Conservation (phyloP, 2,888 invertebrate genomes). For the Anticlea derivata region DNA sequence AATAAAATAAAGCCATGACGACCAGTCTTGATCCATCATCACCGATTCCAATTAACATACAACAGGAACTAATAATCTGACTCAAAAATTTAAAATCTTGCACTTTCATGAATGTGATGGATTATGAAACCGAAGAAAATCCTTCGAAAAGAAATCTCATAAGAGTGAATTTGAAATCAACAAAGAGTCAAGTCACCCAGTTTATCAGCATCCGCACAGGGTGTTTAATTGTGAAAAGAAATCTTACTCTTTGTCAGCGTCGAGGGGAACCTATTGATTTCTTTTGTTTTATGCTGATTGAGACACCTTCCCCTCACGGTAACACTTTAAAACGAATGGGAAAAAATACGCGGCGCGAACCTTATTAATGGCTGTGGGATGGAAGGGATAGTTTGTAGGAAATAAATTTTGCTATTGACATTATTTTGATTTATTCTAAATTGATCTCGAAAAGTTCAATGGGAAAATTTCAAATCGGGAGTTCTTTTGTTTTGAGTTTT, state of each 20-base stretch:
- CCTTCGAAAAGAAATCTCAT: constrained; percentile 28
- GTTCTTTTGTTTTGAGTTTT: too few species aligned
- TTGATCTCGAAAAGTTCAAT: constrained; percentile 7
- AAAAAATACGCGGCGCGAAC: constrained; percentile 52
- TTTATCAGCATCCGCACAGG: constrained; percentile 72
- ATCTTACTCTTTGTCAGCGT: constrained; percentile 82
- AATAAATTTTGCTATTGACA: constrained; percentile 19
- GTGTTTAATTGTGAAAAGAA: constrained; percentile 84
- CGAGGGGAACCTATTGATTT: constrained; percentile 78
- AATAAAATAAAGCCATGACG: too few species aligned
- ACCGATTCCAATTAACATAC: too few species aligned
- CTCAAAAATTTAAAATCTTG: too few species aligned
- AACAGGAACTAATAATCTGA: too few species aligned
- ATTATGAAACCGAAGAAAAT: too few species aligned
- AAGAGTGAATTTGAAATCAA: constrained; percentile 35
- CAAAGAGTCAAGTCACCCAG: constrained; percentile 57
- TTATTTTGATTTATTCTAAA: constrained; percentile 9
- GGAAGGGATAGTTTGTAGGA: constrained; percentile 24
- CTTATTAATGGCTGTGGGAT: constrained; percentile 40
- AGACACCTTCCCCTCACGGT: constrained; percentile 78
- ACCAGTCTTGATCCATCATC: too few species aligned
- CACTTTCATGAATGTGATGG: too few species aligned
- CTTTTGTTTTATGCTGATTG: constrained; percentile 85
- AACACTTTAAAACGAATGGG: constrained; percentile 71
- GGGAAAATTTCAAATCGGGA: too few species aligned